These are phyloP conservation scores for Sebastes variabilis DNA, from an alignment of 2,797 vertebrate genomes.

Conservation along the genomic window DNA sequence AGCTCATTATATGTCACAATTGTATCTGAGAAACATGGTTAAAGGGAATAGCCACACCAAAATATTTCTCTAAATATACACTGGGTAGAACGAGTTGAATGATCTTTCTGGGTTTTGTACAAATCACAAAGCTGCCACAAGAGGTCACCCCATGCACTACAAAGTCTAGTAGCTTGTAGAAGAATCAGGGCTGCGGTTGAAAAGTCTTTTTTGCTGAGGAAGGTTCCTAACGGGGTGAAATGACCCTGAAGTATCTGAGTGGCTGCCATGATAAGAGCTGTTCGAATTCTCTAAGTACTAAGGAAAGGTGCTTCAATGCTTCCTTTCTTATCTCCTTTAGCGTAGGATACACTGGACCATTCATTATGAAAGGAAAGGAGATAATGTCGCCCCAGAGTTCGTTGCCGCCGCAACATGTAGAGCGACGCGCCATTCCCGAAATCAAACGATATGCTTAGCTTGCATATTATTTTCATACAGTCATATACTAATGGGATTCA, in stretches of 20 bases:
- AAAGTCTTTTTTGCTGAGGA: accelerated
- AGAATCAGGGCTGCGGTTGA: not conserved
- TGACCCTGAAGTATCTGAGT: not conserved
- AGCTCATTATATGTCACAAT: not conserved
- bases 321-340: too few species aligned
- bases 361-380: too few species aligned
- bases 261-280: too few species aligned
- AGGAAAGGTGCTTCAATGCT: too few species aligned
- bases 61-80: too few species aligned
- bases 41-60: not conserved
- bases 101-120: not conserved
- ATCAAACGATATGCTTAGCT: too few species aligned
- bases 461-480: too few species aligned
- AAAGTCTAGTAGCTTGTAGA: not conserved
- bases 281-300: accelerated
- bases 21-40: not conserved
- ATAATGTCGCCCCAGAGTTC: accelerated
- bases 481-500: too few species aligned
- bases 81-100: too few species aligned
- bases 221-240: not conserved
- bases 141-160: not conserved
- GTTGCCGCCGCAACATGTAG: too few species aligned
- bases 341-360: too few species aligned
- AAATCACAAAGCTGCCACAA: conserved; percentile 10
- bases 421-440: accelerated